Evolutionary conservation across 2,113 vertebrate genomes (phyloP).

Genomic region (Perca schrenkii): DNA sequence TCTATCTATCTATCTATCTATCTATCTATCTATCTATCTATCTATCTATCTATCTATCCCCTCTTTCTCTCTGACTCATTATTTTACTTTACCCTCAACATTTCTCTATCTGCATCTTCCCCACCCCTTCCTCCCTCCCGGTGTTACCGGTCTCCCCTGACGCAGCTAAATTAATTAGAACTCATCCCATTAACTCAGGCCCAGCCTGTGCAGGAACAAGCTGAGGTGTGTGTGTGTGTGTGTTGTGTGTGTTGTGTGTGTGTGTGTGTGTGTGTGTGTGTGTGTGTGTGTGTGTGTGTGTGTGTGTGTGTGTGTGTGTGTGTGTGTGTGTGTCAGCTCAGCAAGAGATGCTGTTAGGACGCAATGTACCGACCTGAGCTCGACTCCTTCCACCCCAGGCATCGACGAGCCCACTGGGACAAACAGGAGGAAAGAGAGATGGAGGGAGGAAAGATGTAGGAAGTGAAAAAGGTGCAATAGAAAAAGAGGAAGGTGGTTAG

Average conservation of each 20-base stretch:
- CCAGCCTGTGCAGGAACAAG: slow-evolving; percentile 30
- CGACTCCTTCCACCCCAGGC: slow-evolving; percentile 36
- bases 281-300: slow-evolving; percentile 22
- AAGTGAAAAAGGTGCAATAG: neutral
- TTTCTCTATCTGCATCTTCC: neutral
- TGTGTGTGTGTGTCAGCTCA: slow-evolving; percentile 22
- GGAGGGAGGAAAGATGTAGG: neutral
- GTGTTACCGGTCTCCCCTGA: slow-evolving; percentile 57
- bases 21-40: too few relatives aligned
- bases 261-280: too few relatives aligned
- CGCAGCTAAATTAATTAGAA: slow-evolving; percentile 76
- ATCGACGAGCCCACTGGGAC: slow-evolving; percentile 18
- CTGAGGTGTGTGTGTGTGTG: neutral
- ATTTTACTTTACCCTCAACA: neutral
- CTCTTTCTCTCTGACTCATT: neutral
- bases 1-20: too few relatives aligned
- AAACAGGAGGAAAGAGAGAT: slow-evolving; percentile 17
- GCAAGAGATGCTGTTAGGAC: slow-evolving; percentile 37
- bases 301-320: slow-evolving; percentile 20
- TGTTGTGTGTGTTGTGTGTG: too few relatives aligned
- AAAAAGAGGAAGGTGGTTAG: neutral
- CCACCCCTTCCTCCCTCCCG: neutral
- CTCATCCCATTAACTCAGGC: slow-evolving; percentile 71
- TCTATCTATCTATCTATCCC: too few relatives aligned
- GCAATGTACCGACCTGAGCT: slow-evolving; percentile 52